Conservation (phyloP, 2,797 vertebrate species). For the Echeneis naucrates region DNA sequence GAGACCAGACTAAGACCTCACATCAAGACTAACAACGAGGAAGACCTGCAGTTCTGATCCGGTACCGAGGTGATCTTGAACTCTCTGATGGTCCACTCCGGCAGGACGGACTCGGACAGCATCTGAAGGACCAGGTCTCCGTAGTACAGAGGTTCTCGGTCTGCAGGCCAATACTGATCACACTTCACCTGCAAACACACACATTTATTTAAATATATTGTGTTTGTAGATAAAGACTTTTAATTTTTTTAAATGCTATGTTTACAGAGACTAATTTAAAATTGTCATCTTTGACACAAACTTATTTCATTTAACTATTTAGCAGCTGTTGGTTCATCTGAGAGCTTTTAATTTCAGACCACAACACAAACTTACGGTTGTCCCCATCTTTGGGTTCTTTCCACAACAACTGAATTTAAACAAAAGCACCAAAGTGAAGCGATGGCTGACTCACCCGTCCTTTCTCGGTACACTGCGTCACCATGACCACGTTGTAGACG, state of each 20-base stretch:
- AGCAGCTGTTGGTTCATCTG: no score
- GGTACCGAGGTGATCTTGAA: constrained; percentile 91
- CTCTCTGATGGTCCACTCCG: constrained; percentile 97
- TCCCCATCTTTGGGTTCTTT: no score
- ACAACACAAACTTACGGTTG: no score
- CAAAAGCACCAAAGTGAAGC: background rate
- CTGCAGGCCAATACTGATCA: constrained; percentile 95
- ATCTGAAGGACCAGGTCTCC: constrained; percentile 95
- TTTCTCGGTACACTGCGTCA: constrained; percentile 95
- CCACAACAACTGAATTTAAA: background rate
- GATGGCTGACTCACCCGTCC: constrained; percentile 86
- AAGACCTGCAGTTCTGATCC: rapidly evolving
- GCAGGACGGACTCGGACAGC: constrained; percentile 92
- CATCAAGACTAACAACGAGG: no score
- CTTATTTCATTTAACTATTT: no score
- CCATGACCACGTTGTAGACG: constrained; percentile 94
- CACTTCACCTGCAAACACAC: constrained; percentile 91
- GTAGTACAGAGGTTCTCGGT: constrained; percentile 93
- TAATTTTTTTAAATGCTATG: no score
- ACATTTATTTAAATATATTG: constrained; percentile 1
- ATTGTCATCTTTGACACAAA: no score
- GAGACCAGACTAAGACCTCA: no score
- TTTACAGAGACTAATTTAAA: no score
- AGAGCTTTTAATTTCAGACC: no score
- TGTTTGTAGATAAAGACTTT: no score